Percentiles rank a stretch among this genome's conserved stretches.
Conservation (phyloP, 35 echinoderm and acorn worm species). For the Heliocidaris erythrogramma region DNA sequence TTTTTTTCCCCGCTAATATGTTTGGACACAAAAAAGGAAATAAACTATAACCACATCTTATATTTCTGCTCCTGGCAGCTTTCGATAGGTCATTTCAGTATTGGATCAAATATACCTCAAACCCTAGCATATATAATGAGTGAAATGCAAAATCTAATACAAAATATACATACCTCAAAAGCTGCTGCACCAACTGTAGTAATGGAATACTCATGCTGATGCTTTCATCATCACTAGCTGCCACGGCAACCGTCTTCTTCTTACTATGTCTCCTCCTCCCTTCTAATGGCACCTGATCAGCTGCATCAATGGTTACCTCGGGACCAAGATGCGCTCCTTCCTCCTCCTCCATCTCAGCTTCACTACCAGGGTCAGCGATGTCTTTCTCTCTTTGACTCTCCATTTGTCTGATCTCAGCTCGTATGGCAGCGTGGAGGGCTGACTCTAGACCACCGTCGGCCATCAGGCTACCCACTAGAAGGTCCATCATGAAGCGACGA, state of each 20-base stretch:
- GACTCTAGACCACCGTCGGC: conserved; percentile 95
- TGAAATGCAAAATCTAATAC: not conserved
- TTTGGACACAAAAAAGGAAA: too few species aligned
- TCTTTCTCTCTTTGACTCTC: conserved; percentile 95
- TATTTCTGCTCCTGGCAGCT: too few species aligned
- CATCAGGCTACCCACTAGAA: conserved; percentile 94
- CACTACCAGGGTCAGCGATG: conserved; percentile 71
- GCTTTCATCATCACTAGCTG: conserved; percentile 52
- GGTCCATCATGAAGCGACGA: conserved; percentile 98
- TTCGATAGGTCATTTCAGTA: too few species aligned
- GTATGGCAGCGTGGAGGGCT: conserved; percentile 90
- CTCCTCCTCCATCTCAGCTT: conserved; percentile 57
- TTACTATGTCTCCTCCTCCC: conserved; percentile 58
- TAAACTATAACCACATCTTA: too few species aligned
- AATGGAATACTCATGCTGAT: conserved; percentile 94
- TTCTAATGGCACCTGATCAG: conserved; percentile 40
- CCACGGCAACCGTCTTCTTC: conserved; percentile 52
- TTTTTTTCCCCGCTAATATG: too few species aligned
- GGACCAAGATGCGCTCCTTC: conserved; percentile 30
- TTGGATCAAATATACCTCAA: too few species aligned
- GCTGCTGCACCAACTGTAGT: conserved; percentile 93
- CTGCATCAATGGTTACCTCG: conserved; percentile 54
- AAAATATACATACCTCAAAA: conserved; percentile 72
- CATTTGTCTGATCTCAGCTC: conserved; percentile 87
- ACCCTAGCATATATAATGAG: not conserved